Conservation (phyloP, 1,140 invertebrate genomes). For the Drosophila equinoxialis region DNA sequence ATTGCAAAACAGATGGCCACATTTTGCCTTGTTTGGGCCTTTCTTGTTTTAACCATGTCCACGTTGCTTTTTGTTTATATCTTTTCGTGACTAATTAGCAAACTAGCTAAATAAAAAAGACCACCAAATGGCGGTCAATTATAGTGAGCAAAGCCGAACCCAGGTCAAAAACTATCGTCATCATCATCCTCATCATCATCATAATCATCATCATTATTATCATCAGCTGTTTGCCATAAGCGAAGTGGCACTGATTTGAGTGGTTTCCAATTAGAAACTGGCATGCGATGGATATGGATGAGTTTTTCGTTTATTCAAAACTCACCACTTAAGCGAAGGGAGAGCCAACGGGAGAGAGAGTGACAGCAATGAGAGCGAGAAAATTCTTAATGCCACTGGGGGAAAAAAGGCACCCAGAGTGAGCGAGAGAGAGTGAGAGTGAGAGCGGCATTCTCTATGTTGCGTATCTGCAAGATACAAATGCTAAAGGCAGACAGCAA, state of each 20-base stretch:
- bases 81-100: slow-evolving; percentile 69
- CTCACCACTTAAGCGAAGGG: slow-evolving; percentile 21
- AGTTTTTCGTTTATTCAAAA: slow-evolving; percentile 7
- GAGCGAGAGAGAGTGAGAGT: too few relatives aligned
- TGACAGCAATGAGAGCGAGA: neutral
- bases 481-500: slow-evolving; percentile 14
- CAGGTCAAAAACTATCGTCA: slow-evolving; percentile 13
- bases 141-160: slow-evolving; percentile 30
- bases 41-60: slow-evolving; percentile 1
- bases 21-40: neutral
- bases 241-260: slow-evolving; percentile 65
- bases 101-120: slow-evolving; percentile 53
- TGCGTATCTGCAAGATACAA: slow-evolving; percentile 44
- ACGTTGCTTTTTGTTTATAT: slow-evolving; percentile 20
- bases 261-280: slow-evolving; percentile 63
- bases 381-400: slow-evolving; percentile 3
- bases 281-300: slow-evolving; percentile 48
- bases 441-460: slow-evolving; percentile 27
- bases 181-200: neutral
- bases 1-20: slow-evolving; percentile 1
- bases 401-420: neutral
- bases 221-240: slow-evolving; percentile 59
- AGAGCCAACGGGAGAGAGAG: slow-evolving; percentile 24
- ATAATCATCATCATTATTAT: slow-evolving; percentile 1
- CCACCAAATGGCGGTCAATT: slow-evolving; percentile 22